phyloP scores from a whole-genome alignment of 1,140 invertebrate species.

The Aricia agestis region DNA sequence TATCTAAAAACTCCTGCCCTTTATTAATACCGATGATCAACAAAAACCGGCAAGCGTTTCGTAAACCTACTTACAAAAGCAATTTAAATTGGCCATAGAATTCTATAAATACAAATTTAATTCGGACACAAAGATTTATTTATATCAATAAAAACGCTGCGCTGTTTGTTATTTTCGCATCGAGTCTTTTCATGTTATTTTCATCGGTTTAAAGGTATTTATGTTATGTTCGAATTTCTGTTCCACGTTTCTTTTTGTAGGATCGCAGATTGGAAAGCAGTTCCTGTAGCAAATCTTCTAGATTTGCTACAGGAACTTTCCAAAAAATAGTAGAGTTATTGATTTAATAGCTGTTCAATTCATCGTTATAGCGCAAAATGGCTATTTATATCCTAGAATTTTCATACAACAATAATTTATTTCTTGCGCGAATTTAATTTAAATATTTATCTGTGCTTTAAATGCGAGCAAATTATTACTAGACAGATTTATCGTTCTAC shows the following conservation, averaged over 20 bases:
- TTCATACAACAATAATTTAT: constrained; percentile 9
- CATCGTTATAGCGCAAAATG: background rate
- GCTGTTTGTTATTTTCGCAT: background rate
- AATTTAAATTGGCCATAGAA: background rate
- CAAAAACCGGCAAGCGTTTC: background rate
- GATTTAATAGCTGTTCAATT: background rate
- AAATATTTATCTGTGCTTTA: constrained; percentile 11
- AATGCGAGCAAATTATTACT: constrained; percentile 13
- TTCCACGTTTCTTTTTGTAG: background rate
- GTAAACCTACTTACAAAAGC: background rate
- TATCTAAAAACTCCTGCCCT: background rate
- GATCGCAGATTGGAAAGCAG: too few species aligned
- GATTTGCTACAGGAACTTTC: too few species aligned
- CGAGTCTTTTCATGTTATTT: constrained; percentile 2
- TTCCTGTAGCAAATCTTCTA: too few species aligned
- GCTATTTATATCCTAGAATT: background rate
- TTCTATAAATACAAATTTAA: constrained; percentile 11
- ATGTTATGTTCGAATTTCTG: background rate
- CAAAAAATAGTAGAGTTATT: background rate
- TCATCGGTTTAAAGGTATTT: background rate
- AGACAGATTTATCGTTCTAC: constrained; percentile 12
- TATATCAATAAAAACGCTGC: constrained; percentile 3
- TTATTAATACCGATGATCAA: background rate
- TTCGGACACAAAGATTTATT: constrained; percentile 19
- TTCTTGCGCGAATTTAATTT: constrained; percentile 7